These are phyloP conservation scores for Ochropleura plecta DNA, from an alignment of 2,888 invertebrate genomes.

Conservation along the genomic window DNA sequence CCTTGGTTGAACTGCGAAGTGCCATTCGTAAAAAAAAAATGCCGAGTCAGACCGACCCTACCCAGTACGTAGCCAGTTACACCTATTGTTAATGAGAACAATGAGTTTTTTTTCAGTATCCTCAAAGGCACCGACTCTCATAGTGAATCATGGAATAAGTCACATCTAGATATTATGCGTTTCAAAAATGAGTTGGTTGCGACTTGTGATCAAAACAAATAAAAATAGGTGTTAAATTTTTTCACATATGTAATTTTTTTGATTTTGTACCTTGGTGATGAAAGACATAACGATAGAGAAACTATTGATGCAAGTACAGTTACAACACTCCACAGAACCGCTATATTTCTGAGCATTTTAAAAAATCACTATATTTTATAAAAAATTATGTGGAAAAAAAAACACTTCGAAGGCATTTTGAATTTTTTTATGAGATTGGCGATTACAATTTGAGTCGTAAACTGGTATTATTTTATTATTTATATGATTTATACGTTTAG, in stretches of 20 bases:
- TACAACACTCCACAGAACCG: constrained; percentile 22
- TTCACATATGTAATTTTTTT: constrained; percentile 9
- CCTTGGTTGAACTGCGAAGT: no score
- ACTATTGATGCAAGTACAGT: constrained; percentile 18
- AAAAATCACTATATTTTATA: constrained; percentile 23
- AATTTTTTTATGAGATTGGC: constrained; percentile 24
- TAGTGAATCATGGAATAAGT: neutral
- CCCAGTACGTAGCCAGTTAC: neutral
- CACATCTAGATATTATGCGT: neutral
- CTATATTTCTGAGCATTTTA: constrained; percentile 47
- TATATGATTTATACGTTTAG: neutral
- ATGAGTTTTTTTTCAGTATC: neutral
- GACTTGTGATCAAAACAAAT: neutral
- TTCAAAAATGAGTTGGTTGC: neutral
- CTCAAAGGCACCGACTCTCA: neutral
- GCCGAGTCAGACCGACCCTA: neutral
- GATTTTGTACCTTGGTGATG: neutral
- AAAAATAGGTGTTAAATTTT: neutral
- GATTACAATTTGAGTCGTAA: constrained; percentile 40
- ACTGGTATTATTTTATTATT: constrained; percentile 42
- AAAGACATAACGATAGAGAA: constrained; percentile 6
- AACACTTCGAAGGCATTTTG: neutral
- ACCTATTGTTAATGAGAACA: neutral
- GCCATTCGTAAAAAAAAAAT: no score
- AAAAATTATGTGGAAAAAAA: neutral